These are phyloP conservation scores for Bos javanicus DNA, from an alignment of 2,113 vertebrate species.

Conservation along the genomic window DNA sequence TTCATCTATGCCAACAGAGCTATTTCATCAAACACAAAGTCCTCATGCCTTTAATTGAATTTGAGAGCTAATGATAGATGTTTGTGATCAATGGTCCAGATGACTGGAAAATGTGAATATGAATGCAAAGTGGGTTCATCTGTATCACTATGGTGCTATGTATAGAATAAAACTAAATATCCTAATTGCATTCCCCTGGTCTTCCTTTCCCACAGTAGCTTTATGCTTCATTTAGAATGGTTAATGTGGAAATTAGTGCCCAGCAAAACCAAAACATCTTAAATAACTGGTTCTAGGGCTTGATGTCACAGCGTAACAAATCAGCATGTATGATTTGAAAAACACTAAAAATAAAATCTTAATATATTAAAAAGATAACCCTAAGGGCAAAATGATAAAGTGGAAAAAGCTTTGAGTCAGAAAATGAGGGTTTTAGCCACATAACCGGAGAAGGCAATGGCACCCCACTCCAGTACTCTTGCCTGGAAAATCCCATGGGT, in stretches of 20 bases:
- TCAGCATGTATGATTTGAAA: background rate
- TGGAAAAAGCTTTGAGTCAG: background rate
- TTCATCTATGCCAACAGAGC: background rate
- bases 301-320: background rate
- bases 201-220: background rate
- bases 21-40: background rate
- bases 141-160: background rate
- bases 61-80: background rate
- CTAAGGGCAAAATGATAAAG: background rate
- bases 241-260: background rate
- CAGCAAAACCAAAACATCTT: conserved; percentile 12
- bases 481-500: too few relatives aligned
- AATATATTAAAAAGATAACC: background rate
- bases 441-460: background rate
- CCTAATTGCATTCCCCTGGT: background rate
- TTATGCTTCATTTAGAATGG: background rate
- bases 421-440: background rate
- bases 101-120: background rate
- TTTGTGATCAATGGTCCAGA: background rate
- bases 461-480: too few relatives aligned
- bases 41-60: background rate
- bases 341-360: conserved; percentile 13
- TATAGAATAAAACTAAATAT: background rate
- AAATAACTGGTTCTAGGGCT: conserved; percentile 6
- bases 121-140: background rate